phyloP scores from a whole-genome alignment of 2,113 vertebrate genomes.

The Cardinalis cardinalis region DNA sequence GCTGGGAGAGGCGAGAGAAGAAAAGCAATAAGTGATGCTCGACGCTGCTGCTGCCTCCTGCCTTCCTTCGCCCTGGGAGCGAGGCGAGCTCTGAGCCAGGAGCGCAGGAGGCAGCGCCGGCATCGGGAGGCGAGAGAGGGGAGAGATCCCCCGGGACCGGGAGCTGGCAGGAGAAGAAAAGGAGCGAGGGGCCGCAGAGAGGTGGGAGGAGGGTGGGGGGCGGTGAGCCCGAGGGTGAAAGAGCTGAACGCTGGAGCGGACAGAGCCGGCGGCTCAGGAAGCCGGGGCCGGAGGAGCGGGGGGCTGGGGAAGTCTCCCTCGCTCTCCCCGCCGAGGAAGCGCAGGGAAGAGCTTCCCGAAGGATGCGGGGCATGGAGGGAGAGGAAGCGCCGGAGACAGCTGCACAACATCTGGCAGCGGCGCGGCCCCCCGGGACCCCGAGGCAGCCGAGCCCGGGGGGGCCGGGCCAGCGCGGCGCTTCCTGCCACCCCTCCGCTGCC shows the following conservation, averaged over 20 bases:
- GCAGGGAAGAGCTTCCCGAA: conserved; percentile 61
- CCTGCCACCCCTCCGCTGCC: conserved; percentile 38
- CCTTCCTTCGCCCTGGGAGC: neutral
- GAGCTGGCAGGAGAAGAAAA: neutral
- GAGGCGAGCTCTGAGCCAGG: neutral
- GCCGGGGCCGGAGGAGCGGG: neutral
- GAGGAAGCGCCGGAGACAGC: conserved; percentile 69
- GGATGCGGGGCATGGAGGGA: conserved; percentile 44
- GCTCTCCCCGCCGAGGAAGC: conserved; percentile 26
- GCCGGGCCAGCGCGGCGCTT: neutral
- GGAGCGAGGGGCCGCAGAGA: neutral
- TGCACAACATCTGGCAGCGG: conserved; percentile 74
- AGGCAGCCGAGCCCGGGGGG: neutral
- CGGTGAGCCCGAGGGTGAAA: neutral
- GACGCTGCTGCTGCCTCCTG: neutral
- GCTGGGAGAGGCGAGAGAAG: neutral
- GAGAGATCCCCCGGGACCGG: neutral
- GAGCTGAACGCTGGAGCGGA: neutral
- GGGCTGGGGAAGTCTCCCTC: neutral
- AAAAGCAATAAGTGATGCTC: neutral
- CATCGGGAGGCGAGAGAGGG: neutral
- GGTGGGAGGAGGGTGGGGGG: neutral
- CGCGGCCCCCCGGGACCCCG: conserved; percentile 2
- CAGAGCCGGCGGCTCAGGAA: conserved; percentile 37
- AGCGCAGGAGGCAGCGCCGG: neutral